Conservation (phyloP, 2,888 invertebrate species). For the Lutraria lutraria region DNA sequence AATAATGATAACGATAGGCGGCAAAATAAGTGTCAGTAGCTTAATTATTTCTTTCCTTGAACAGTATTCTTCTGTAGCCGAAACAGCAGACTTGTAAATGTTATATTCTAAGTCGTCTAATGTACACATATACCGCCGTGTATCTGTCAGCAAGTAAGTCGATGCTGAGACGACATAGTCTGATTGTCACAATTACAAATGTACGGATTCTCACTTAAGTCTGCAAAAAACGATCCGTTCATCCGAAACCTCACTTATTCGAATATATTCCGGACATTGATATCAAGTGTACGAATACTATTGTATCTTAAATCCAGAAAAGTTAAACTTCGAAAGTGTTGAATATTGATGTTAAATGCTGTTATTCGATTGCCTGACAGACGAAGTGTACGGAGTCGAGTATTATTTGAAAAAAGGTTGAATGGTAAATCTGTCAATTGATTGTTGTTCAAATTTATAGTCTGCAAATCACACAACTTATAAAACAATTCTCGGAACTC, state of each 20-base stretch:
- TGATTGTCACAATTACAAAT: neutral
- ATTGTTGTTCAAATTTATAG: conserved; percentile 8
- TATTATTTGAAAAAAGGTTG: neutral
- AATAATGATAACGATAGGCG: neutral
- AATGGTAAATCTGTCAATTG: neutral
- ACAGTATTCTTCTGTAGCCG: conserved; percentile 14
- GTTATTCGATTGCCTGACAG: neutral
- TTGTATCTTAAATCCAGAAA: conserved; percentile 10
- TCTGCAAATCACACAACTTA: neutral
- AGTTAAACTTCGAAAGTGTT: neutral
- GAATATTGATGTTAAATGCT: neutral
- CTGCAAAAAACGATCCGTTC: neutral
- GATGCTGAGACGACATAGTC: neutral
- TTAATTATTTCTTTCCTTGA: neutral
- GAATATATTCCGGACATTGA: neutral
- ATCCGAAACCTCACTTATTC: neutral
- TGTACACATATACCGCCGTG: neutral
- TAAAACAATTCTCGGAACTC: conserved; percentile 8
- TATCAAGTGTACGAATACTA: neutral
- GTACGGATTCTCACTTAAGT: neutral
- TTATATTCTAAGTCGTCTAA: neutral
- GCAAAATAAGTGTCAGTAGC: neutral
- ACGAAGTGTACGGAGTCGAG: neutral
- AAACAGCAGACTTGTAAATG: neutral
- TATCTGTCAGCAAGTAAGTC: neutral